Evolutionary conservation across 2,113 vertebrate genomes (phyloP).

Genomic region (Calidris pygmaea): DNA sequence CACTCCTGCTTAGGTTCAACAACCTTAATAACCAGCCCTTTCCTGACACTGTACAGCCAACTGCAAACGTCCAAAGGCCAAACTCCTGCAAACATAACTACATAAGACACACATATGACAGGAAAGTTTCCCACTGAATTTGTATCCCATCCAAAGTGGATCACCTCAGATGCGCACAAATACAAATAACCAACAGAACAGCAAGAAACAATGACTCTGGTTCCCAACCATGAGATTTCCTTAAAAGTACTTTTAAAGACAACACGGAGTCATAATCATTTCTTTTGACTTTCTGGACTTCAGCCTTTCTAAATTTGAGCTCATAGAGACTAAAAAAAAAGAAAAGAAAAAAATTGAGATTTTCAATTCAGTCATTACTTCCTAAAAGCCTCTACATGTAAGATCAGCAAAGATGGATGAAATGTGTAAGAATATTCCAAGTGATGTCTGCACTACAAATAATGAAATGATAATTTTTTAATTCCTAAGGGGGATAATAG

Average conservation of each 20-base stretch:
- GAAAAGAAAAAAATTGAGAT: not conserved
- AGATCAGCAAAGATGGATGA: not conserved
- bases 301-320: not conserved
- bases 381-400: not conserved
- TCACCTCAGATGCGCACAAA: not conserved
- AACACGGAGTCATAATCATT: not conserved
- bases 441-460: not conserved
- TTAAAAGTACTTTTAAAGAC: not conserved
- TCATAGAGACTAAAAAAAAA: not conserved
- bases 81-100: not conserved
- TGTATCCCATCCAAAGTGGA: not conserved
- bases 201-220: not conserved
- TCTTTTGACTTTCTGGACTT: not conserved
- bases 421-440: not conserved
- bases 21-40: not conserved
- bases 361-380: not conserved
- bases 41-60: not conserved
- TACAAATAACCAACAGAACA: not conserved
- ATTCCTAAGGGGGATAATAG: not conserved
- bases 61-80: not conserved
- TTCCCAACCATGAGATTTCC: not conserved
- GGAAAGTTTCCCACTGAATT: not conserved
- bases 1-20: not conserved
- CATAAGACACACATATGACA: not conserved
- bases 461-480: not conserved